Percentiles rank a stretch among this genome's conserved stretches.
Evolutionary conservation across 1,140 invertebrate species (phyloP).

Genomic region (Drosophila guanche): DNA sequence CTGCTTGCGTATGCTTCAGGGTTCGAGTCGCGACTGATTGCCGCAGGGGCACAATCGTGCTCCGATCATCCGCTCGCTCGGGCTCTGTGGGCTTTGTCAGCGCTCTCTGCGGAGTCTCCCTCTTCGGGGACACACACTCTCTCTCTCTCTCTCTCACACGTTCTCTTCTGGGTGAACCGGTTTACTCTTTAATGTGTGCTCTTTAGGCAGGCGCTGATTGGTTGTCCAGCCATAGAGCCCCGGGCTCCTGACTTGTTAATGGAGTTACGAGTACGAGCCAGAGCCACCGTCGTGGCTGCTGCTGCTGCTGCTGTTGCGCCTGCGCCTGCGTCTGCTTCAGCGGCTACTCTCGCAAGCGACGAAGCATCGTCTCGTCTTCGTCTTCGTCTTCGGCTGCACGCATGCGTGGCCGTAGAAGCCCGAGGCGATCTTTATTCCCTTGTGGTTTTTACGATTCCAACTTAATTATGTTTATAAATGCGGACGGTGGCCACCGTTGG

Average conservation of each 20-base stretch:
- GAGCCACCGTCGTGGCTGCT: background rate
- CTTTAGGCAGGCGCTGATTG: constrained; percentile 71
- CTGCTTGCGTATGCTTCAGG: constrained; percentile 72
- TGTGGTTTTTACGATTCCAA: constrained; percentile 73
- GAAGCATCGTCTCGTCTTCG: constrained; percentile 3
- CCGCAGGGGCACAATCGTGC: constrained; percentile 61
- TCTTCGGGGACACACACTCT: background rate
- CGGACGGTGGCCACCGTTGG: constrained; percentile 26
- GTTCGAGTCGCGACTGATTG: constrained; percentile 73
- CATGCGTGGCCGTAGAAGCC: constrained; percentile 51
- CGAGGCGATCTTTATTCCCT: constrained; percentile 42
- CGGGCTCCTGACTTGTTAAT: constrained; percentile 65
- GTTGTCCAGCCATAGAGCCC: constrained; percentile 53
- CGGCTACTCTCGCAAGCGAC: constrained; percentile 15
- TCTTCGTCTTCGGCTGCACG: constrained; percentile 46
- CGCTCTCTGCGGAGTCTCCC: constrained; percentile 2
- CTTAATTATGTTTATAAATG: constrained; percentile 79
- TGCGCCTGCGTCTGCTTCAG: constrained; percentile 19
- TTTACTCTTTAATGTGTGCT: constrained; percentile 62
- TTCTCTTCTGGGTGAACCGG: constrained; percentile 60
- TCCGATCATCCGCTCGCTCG: background rate
- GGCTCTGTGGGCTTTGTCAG: constrained; percentile 29
- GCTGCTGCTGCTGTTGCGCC: constrained; percentile 28
- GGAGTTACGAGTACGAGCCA: constrained; percentile 40
- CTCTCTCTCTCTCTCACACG: constrained; percentile 6